These are phyloP conservation scores for Crotalus viridis DNA, from an alignment of 2,113 vertebrate genomes.

Conservation along the genomic window DNA sequence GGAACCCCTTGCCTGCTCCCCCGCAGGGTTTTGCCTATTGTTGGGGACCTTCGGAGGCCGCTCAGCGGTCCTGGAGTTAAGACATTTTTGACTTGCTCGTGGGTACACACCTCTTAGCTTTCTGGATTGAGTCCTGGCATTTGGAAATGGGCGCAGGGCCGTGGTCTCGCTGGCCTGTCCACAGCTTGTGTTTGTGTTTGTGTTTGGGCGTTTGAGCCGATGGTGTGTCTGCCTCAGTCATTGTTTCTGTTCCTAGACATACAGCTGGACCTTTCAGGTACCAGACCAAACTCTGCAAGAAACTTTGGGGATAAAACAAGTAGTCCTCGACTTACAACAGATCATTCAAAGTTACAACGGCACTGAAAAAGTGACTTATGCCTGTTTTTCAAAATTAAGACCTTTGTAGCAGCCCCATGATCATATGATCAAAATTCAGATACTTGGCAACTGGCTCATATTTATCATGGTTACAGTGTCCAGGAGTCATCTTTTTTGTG, in stretches of 20 bases:
- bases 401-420: too few relatives aligned
- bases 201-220: background rate
- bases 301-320: background rate
- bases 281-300: background rate
- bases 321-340: background rate
- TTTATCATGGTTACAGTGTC: too few relatives aligned
- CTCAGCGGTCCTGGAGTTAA: background rate
- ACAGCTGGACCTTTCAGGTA: background rate
- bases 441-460: too few relatives aligned
- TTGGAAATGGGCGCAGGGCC: background rate
- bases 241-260: background rate
- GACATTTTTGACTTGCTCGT: background rate
- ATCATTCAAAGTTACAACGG: background rate
- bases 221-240: background rate
- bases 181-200: too few relatives aligned
- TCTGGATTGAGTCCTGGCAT: background rate
- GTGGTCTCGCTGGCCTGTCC: too few relatives aligned
- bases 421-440: too few relatives aligned
- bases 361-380: background rate
- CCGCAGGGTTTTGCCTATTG: background rate
- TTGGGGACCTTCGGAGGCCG: too few relatives aligned
- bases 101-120: background rate
- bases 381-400: too few relatives aligned
- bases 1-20: background rate
- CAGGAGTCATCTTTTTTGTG: background rate